phyloP scores from a whole-genome alignment of 2,797 vertebrate genomes.

The Gymnoscopelus braueri region DNA sequence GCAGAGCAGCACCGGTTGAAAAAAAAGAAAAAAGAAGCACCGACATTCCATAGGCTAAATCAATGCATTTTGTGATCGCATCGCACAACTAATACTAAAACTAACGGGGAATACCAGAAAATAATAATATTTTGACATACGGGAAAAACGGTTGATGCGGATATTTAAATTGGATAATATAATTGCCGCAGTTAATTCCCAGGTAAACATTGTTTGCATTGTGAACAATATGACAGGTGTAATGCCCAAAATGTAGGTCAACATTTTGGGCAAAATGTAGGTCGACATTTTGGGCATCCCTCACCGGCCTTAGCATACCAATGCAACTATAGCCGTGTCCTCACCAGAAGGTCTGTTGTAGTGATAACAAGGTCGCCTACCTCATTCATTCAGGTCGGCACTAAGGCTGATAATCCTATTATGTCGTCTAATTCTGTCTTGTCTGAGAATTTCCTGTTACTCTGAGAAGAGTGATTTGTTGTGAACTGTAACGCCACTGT shows the following conservation, averaged over 20 bases:
- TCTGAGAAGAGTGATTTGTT: constrained; percentile 61
- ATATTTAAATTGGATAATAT: too few species aligned
- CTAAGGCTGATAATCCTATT: constrained; percentile 79
- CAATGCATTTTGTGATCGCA: too few species aligned
- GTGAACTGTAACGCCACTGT: constrained; percentile 47
- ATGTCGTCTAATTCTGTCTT: constrained; percentile 79
- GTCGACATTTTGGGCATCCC: neutral
- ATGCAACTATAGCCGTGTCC: constrained; percentile 5
- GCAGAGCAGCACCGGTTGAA: too few species aligned
- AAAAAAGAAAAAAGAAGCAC: too few species aligned
- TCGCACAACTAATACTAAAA: too few species aligned
- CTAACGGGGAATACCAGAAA: too few species aligned
- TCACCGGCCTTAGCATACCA: constrained; percentile 3
- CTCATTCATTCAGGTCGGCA: constrained; percentile 46
- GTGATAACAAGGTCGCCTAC: constrained; percentile 28
- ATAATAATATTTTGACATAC: too few species aligned
- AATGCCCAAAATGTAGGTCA: neutral
- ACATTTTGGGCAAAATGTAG: neutral
- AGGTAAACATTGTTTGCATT: neutral
- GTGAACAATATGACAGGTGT: neutral
- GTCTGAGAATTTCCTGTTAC: constrained; percentile 71
- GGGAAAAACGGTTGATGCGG: too few species aligned
- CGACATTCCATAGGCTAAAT: too few species aligned
- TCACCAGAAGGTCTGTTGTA: constrained; percentile 20
- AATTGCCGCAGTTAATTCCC: too few species aligned